Evolutionary conservation across 2,113 vertebrate genomes (phyloP).

Genomic region (Rhegmatorhina hoffmannsi): DNA sequence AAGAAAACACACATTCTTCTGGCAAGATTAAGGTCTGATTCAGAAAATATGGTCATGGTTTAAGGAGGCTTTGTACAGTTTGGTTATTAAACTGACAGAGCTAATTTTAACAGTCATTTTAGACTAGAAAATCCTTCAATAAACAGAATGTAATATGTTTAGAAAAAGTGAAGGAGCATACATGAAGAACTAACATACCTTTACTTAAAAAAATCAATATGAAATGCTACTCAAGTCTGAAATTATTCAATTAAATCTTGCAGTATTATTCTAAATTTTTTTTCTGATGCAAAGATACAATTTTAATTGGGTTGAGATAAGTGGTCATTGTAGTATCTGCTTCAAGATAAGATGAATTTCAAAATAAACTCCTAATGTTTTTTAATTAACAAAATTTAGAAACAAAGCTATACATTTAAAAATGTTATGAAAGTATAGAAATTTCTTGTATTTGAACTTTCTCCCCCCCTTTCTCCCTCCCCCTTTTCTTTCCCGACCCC

Average conservation of each 20-base stretch:
- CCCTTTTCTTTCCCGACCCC: no score
- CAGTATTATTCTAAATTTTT: not conserved
- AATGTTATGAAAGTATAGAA: not conserved
- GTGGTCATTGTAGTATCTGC: not conserved
- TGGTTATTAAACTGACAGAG: not conserved
- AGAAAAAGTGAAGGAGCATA: not conserved
- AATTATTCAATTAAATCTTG: not conserved
- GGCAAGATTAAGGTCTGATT: not conserved
- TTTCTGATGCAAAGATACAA: not conserved
- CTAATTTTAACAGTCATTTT: not conserved
- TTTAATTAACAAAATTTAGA: not conserved
- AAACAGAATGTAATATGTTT: not conserved
- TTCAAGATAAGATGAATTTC: not conserved
- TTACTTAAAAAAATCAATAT: not conserved
- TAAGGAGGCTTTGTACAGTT: not conserved
- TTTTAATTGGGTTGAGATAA: not conserved
- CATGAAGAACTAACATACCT: not conserved
- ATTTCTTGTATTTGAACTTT: not conserved
- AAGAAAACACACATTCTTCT: not conserved
- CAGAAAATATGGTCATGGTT: not conserved
- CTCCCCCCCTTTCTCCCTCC: no score
- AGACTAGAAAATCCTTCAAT: not conserved
- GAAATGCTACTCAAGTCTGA: not conserved
- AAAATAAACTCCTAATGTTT: not conserved
- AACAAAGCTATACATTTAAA: not conserved